Conservation (phyloP, 2,113 vertebrate genomes). For the Silurus meridionalis region DNA sequence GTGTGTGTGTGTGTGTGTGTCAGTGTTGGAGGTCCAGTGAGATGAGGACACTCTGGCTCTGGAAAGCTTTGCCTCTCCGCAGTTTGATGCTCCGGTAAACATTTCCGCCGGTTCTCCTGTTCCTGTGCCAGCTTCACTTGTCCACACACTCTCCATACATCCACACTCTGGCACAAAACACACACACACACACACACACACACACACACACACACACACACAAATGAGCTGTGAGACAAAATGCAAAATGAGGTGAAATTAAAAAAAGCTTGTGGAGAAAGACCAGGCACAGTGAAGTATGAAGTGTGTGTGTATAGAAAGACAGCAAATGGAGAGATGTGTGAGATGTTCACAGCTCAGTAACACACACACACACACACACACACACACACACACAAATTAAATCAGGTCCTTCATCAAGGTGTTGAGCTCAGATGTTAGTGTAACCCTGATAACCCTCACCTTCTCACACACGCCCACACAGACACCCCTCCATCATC, state of each 20-base stretch:
- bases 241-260: background rate
- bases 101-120: background rate
- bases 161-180: background rate
- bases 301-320: background rate
- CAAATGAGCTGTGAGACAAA: slow-evolving; percentile 25
- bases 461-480: slow-evolving; percentile 4
- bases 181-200: slow-evolving; percentile 3
- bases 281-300: slow-evolving; percentile 1
- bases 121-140: slow-evolving; percentile 16
- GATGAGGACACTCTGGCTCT: slow-evolving; percentile 6
- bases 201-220: too few relatives aligned
- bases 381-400: slow-evolving; percentile 12
- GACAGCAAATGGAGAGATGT: background rate
- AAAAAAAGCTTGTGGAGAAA: background rate
- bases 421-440: slow-evolving; percentile 32
- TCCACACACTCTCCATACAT: slow-evolving; percentile 1
- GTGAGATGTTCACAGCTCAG: background rate
- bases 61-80: background rate
- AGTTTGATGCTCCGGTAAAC: slow-evolving; percentile 7
- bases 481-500: slow-evolving; percentile 20
- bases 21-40: slow-evolving; percentile 4
- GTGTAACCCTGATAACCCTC: slow-evolving; percentile 39
- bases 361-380: slow-evolving; percentile 21
- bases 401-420: slow-evolving; percentile 11
- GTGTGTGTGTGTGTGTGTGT: background rate